phyloP scores from a whole-genome alignment of 1,140 invertebrate species.

The Apis dorsata region DNA sequence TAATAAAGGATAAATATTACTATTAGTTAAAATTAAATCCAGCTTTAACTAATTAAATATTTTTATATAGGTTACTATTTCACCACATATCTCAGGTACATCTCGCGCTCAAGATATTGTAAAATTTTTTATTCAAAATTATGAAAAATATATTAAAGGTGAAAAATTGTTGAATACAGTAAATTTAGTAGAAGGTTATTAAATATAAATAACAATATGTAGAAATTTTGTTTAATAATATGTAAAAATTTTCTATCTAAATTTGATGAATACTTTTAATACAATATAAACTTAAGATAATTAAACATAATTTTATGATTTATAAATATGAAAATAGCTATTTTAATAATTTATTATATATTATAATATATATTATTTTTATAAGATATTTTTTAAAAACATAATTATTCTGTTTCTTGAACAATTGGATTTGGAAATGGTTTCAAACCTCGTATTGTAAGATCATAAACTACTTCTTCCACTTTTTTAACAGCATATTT shows the following conservation, averaged over 20 bases:
- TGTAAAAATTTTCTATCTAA: not conserved
- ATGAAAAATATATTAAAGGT: conserved; percentile 64
- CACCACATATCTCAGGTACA: conserved; percentile 81
- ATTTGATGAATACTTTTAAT: not conserved
- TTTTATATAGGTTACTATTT: conserved; percentile 79
- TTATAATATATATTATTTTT: conserved; percentile 7
- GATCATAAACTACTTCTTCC: conserved; percentile 96
- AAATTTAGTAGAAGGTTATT: conserved; percentile 69
- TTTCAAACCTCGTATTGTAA: conserved; percentile 91
- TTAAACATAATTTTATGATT: not conserved
- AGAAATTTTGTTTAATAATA: not conserved
- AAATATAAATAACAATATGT: conserved; percentile 19
- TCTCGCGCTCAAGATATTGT: conserved; percentile 76
- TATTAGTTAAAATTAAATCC: not conserved
- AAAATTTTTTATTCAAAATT: conserved; percentile 77
- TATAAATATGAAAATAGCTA: conserved; percentile 16
- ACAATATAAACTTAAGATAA: not conserved
- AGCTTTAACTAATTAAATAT: not conserved
- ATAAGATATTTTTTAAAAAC: not conserved
- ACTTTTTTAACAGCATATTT: conserved; percentile 98
- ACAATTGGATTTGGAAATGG: conserved; percentile 62
- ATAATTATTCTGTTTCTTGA: conserved; percentile 48
- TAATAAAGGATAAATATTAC: not conserved
- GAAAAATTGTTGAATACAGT: conserved; percentile 63
- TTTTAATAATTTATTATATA: conserved; percentile 23